Percentiles rank a stretch among this genome's conserved stretches.
phyloP scores from a whole-genome alignment of 2,888 invertebrate species.

The Torymus texanus region DNA sequence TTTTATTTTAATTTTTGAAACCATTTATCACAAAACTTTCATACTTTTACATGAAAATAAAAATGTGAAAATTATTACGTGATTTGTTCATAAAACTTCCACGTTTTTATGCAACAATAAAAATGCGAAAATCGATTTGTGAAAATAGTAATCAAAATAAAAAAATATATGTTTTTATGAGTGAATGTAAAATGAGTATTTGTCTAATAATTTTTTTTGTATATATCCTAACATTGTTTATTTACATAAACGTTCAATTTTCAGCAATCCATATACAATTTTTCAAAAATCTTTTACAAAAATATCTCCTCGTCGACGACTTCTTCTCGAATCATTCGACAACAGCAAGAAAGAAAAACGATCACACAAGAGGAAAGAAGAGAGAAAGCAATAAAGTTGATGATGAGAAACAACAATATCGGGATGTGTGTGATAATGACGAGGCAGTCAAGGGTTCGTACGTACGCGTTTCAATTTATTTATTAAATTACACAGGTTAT shows the following conservation, averaged over 20 bases:
- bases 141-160: background rate
- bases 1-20: background rate
- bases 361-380: constrained; percentile 12
- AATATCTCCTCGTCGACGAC: constrained; percentile 19
- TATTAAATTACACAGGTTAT: constrained; percentile 75
- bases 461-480: constrained; percentile 75
- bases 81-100: constrained; percentile 22
- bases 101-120: constrained; percentile 21
- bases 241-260: constrained; percentile 28
- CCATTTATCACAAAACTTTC: constrained; percentile 29
- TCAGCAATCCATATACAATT: constrained; percentile 15
- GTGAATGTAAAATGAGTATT: background rate
- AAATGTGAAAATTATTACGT: constrained; percentile 32
- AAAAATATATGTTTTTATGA: background rate
- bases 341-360: constrained; percentile 2
- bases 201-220: constrained; percentile 10
- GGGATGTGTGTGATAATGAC: constrained; percentile 45
- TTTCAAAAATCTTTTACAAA: constrained; percentile 49
- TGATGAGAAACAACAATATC: constrained; percentile 7
- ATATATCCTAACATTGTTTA: constrained; percentile 16
- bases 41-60: constrained; percentile 27
- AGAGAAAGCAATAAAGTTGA: background rate
- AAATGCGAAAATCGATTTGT: constrained; percentile 25
- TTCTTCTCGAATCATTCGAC: constrained; percentile 1
- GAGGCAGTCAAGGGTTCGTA: constrained; percentile 63